Conservation (phyloP, 2,797 vertebrate genomes). For the Falco novaeseelandiae region DNA sequence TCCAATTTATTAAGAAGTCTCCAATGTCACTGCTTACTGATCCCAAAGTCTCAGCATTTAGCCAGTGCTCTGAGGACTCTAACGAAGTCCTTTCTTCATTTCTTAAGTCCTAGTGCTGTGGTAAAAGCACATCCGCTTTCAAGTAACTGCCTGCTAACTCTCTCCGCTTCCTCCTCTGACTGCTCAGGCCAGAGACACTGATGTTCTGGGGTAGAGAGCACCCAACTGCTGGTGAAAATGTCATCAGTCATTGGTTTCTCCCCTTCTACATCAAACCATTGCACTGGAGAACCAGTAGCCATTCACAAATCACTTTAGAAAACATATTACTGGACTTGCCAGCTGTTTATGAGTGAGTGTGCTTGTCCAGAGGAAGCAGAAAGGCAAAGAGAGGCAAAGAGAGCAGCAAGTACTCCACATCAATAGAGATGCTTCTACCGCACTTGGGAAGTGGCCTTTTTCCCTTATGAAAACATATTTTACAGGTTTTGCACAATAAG, state of each 20-base stretch:
- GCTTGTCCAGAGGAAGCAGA: not conserved
- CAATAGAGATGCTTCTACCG: not conserved
- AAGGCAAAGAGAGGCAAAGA: not conserved
- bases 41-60: not conserved
- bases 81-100: not conserved
- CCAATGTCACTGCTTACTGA: not conserved
- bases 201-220: no score
- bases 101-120: not conserved
- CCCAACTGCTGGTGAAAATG: not conserved
- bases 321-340: not conserved
- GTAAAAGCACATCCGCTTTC: not conserved
- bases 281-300: not conserved
- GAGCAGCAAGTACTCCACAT: not conserved
- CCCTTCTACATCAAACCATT: not conserved
- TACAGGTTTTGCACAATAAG: not conserved
- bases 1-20: not conserved
- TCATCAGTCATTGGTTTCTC: fast-evolving
- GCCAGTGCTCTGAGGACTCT: not conserved
- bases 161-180: not conserved
- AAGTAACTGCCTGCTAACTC: not conserved
- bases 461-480: not conserved
- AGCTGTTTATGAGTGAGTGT: not conserved
- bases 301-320: not conserved
- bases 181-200: not conserved
- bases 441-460: not conserved